Base-by-base conservation (phyloP, 2,113 vertebrate species). In the Saguinus midas region DNA sequence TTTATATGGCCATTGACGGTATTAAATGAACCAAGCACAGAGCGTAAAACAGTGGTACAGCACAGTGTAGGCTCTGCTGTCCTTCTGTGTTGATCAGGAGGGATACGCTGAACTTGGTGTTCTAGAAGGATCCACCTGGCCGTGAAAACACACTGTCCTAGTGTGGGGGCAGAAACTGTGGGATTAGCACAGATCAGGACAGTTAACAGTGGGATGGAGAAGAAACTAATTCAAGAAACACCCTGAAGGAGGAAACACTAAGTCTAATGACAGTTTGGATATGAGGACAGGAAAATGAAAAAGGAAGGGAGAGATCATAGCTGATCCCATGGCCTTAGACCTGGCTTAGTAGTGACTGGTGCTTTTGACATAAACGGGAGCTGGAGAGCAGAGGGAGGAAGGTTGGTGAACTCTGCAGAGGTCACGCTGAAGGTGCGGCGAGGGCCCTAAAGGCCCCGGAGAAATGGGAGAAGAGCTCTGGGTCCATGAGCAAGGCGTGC, bases 71-170 rank as follows among this genome's bases (percentile, higher is more conserved):
- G 14, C 13, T 1, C 13, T 2, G 8, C 27, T 70, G 12, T 57
- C 48, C 48, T 43, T 43, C 43, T 64, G 45, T 72, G 16, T 20
- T 81, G 18, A 8, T 32, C 4, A 1, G 17, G 29, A 57, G n/a
- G 27, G 48, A 5, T 16, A 8, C 18, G 0, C 43, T 43, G 43
- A 75, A 10, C 12, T 2, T 18, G 3, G 8, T 25, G 7, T 52
- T 23, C 68, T 0, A 40, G 73, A 18, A 87, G 94, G 73, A 10
- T 1, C 20, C 43, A 11, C 43, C 61, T 17, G 40, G 23, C 66
- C 32, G 0, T 16, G 7, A 25, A 4, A 45, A 20, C 45, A 11
- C 7, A n/a, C 70, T 16, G 2, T 20, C 25, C 50, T 6, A 5
- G 14, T 20, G 21, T 3, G 1, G 9, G 83, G 25, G 1, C 83